Conservation (phyloP, 2,888 invertebrate genomes). For the Seira musarum region DNA sequence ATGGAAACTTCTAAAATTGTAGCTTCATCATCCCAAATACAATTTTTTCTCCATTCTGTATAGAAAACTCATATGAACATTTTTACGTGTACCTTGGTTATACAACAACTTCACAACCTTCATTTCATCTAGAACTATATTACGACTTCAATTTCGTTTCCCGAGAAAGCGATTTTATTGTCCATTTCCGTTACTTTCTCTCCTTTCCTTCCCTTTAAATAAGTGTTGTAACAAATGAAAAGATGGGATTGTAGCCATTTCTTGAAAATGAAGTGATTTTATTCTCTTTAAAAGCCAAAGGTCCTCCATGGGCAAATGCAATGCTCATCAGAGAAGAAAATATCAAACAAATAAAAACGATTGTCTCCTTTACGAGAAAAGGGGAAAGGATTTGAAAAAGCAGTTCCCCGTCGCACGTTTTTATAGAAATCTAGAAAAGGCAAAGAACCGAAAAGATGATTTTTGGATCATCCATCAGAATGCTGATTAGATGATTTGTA, state of each 20-base stretch:
- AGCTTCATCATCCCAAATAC: no score
- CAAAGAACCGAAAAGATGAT: no score
- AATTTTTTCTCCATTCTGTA: no score
- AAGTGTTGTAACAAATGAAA: not conserved
- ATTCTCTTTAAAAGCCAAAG: not conserved
- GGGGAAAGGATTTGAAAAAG: conserved; percentile 7
- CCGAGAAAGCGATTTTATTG: conserved; percentile 48
- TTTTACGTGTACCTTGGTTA: not conserved
- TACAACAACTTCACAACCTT: not conserved
- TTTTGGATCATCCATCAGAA: no score
- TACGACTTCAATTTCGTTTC: conserved; percentile 30
- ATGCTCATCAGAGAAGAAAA: no score
- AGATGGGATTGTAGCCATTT: not conserved
- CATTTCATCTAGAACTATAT: not conserved
- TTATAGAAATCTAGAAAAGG: no score
- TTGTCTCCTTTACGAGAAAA: not conserved
- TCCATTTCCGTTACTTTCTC: conserved; percentile 41
- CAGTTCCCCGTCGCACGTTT: no score
- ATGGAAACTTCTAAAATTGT: conserved; percentile 1
- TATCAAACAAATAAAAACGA: conserved; percentile 12
- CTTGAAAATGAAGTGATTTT: not conserved
- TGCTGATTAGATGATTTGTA: no score
- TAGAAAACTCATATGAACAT: no score
- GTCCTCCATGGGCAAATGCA: not conserved
- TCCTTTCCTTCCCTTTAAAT: not conserved